Base-by-base conservation (phyloP, 1,140 invertebrate species). In the Orius insidiosus region DNA sequence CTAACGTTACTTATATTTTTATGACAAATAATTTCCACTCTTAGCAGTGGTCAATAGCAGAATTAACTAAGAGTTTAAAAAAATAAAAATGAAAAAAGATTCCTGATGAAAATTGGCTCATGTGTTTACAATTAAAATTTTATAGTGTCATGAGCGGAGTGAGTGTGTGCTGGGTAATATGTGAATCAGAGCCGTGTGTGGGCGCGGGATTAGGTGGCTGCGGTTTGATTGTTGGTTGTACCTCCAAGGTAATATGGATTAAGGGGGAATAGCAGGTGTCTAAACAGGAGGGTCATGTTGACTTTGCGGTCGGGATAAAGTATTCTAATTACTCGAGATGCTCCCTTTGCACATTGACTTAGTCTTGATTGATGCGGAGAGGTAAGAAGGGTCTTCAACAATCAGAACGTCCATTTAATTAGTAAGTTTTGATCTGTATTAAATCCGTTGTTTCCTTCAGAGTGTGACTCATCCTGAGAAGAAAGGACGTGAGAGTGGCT, bases 291-390 rank as follows among this genome's bases (percentile, higher is more conserved):
- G 41, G 24, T 30, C n/a, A 30, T 43, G 41, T 43, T 43, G 41
- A 43, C 41, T 43, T 43, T 30, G 41, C 31, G 41, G 41, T 43
- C 41, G 8, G 18, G 41, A 43, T 43, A 43, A 43, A 43, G 41
- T 43, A 43, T 43, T 43, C 31, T 43, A 43, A 43, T 43, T 43
- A 43, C 41, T 4, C 41, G 18, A 18, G 18, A 24, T 18, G 24
- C 41, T 43, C 8, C 41, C 24, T 30, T 30, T 24, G 24, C 24
- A 24, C 41, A 43, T 41, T 41, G 39, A 41, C 41, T 43, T 43
- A 43, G 41, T n/a, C 41, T 43, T 43, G 41, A 43, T 43, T 43
- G 41, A 43, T 30, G 41, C 41, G 24, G 9, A n/a, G 38, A 18
- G 39, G 16, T 18, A 41, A 9, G 39, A 10, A 14, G 39, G 16